Evolutionary conservation across 2,113 vertebrate genomes (phyloP).

Genomic region (Ictalurus furcatus): DNA sequence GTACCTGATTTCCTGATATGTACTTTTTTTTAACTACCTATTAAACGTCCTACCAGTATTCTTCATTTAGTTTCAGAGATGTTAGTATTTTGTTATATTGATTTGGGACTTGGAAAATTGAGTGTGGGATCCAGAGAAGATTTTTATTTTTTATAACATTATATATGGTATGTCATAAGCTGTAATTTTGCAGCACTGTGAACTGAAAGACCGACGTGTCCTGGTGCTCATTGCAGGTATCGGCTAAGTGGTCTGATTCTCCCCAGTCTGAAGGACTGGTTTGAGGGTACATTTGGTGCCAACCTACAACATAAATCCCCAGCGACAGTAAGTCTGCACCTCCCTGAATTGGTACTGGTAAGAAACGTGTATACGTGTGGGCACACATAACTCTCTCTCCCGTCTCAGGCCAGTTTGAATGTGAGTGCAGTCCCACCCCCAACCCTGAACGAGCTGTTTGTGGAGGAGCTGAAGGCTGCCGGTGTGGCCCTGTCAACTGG

Average conservation of each 20-base stretch:
- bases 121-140: not conserved
- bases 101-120: not conserved
- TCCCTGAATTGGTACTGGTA: not conserved
- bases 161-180: not conserved
- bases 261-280: slow-evolving; percentile 91
- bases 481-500: slow-evolving; percentile 86
- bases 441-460: slow-evolving; percentile 85
- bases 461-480: slow-evolving; percentile 85
- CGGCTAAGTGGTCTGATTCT: slow-evolving; percentile 89
- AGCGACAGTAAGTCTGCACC: slow-evolving; percentile 81
- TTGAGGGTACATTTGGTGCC: slow-evolving; percentile 87
- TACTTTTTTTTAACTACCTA: not conserved
- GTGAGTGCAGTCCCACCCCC: slow-evolving; percentile 81
- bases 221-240: slow-evolving; percentile 76
- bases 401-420: slow-evolving; percentile 81
- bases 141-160: not conserved
- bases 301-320: slow-evolving; percentile 88
- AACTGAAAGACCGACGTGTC: not conserved
- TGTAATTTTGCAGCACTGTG: not conserved
- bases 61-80: not conserved
- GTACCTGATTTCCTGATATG: not conserved
- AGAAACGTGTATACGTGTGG: not conserved
- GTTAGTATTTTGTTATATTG: not conserved
- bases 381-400: slow-evolving; percentile 6
- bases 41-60: not conserved